Base-by-base conservation (phyloP, 2,113 vertebrate genomes). In the Kryptolebias marmoratus region DNA sequence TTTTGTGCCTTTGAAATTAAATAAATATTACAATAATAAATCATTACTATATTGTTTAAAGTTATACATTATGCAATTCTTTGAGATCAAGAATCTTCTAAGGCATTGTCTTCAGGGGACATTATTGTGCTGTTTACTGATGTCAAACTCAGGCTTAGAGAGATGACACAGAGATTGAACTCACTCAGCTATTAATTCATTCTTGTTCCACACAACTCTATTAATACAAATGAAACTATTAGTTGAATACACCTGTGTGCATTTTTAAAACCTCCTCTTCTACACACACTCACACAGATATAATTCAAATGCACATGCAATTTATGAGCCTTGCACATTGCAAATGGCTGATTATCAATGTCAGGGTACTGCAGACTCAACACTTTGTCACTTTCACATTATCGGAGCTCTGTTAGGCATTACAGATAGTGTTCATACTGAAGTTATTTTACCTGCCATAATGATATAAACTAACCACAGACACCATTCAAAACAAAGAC, bases 331-430 rank as follows among this genome's bases (percentile, higher is more conserved):
- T 64, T 52, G 60, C 64, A 64, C 60, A 48, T 63, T 57, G 86
- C 49, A 42, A 27, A 54, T 22, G 64, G 77, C 76, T 86, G 82
- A 88, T 87, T 86, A 87, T 70, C 76, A 61, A 64, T 85, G 82
- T 87, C 82, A 86, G 49, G 76, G 68, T 69, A 83, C 65, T 83
- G 77, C 77, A 72, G 77, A 77, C 72, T 66, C 72, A 70, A 79
- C 88, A 81, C 71, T 88, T 86, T 84, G 63, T 86, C 73, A 78
- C 68, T 77, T 86, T 63, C 65, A 74, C 73, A 68, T 83, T 86
- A 75, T 54, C 69, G 61, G 55, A 72, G 65, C 71, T 83, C 75
- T 54, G 64, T 65, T 59, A 9, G 73, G 52, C 62, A 63, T 75
- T 73, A 83, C 62, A 47, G 63, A 75, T 73, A 49, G 55, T 50